phyloP scores from a whole-genome alignment of 2,113 vertebrate species.

The Craseonycteris thonglongyai region DNA sequence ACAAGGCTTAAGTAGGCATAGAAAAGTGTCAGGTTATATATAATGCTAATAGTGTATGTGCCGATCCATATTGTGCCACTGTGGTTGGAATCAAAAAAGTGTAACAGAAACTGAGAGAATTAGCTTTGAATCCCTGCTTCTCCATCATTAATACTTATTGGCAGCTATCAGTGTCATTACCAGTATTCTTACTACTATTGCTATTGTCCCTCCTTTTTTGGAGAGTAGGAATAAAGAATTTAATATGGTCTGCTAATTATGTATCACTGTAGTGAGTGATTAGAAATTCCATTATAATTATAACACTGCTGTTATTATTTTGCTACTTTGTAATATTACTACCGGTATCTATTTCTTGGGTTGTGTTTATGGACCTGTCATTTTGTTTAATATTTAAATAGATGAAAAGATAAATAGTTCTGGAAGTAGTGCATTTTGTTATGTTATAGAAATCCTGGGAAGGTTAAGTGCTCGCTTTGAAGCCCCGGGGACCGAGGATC shows the following conservation, averaged over 20 bases:
- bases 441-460: background rate
- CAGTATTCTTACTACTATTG: background rate
- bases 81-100: background rate
- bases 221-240: background rate
- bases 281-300: background rate
- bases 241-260: background rate
- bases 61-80: background rate
- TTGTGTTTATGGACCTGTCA: background rate
- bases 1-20: background rate
- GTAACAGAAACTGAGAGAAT: background rate
- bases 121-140: background rate
- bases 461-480: no score
- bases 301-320: background rate
- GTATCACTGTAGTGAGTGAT: background rate
- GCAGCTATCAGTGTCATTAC: background rate
- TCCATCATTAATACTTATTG: background rate
- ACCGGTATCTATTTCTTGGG: background rate
- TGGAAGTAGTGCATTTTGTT: background rate
- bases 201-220: background rate
- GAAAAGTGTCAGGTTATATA: background rate
- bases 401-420: background rate
- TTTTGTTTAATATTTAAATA: background rate
- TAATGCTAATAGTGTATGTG: no score
- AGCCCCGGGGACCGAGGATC: no score
- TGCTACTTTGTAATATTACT: background rate